These are phyloP conservation scores for Escarpia spicata DNA, from an alignment of 2,888 invertebrate genomes.

Conservation along the genomic window DNA sequence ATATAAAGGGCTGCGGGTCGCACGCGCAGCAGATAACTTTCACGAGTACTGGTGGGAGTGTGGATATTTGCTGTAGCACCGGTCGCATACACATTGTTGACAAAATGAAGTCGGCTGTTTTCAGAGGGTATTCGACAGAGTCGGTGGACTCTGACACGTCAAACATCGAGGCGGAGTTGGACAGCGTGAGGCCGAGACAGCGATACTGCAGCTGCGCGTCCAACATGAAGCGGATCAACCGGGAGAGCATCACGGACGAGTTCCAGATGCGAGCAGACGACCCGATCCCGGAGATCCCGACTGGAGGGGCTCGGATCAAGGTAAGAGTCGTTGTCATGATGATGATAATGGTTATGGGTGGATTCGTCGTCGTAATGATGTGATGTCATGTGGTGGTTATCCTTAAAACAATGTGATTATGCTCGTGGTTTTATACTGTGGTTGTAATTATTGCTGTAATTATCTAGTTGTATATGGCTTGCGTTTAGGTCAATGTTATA, in stretches of 20 bases:
- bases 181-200: neutral
- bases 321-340: constrained; percentile 41
- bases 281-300: constrained; percentile 55
- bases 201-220: neutral
- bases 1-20: neutral
- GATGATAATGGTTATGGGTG: neutral
- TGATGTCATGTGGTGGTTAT: too few relatives aligned
- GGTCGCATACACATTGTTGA: neutral
- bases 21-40: neutral
- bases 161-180: neutral
- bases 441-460: too few relatives aligned
- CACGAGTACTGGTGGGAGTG: too few relatives aligned
- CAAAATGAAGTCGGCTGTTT: neutral
- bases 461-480: too few relatives aligned
- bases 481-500: too few relatives aligned
- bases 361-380: neutral
- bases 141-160: neutral
- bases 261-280: constrained; percentile 38
- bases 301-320: constrained; percentile 57
- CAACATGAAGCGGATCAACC: constrained; percentile 36
- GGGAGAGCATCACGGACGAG: constrained; percentile 35
- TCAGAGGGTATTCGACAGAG: neutral
- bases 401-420: too few relatives aligned
- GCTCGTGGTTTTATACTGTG: too few relatives aligned
- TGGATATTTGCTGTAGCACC: neutral